Evolutionary conservation across 2,113 vertebrate species (phyloP), one percentile per base, ranked within the genome.

Genomic region (Sorex araneus): DNA sequence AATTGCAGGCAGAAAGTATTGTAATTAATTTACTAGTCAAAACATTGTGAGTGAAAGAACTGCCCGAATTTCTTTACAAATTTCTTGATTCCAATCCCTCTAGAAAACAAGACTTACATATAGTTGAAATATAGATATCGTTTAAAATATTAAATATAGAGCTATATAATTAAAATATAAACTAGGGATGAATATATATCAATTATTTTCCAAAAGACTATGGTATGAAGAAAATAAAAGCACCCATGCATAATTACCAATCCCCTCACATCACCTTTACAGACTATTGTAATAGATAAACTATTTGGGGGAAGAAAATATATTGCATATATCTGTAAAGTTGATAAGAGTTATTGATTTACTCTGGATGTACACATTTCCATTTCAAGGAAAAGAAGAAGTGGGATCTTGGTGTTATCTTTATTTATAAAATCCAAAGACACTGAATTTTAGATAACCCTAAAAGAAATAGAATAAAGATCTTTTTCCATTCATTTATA

Each of bases 1-100:
- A 87, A 87, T 30, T 74, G 40, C 73, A 87, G 87, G 95, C 60
- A 95, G 74, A 95, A 95, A 93, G 87, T 47, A 77, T 60, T 79
- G 8, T 94, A 95, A 97, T 97, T 97, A 96, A 96, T 96, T 92
- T 94, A 87, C 87, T 45, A 87, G 66, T 94, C 32, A 77, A 63
- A 92, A 40, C 45, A 89, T 10, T 40, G n/a, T 84, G 74, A 94
- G 21, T 92, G 63, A 93, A 91, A 90, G 67, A 79, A 86, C 30
- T 76, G 18, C 3, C 45, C 70, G 13, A 10, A 60, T 3, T 54
- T 13, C 13, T 71, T 92, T 60, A 63, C 8, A 69, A 64, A 71
- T 60, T 21, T 60, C 19, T 60, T 1, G 57, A 60, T 60, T 60
- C 57, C 18, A 23, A 60, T 0, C 75, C 19, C 57, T 40, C 40